Percentiles rank a stretch among this genome's conserved stretches.
Conservation (phyloP, 2,888 invertebrate genomes). For the Gerris lacustris region DNA sequence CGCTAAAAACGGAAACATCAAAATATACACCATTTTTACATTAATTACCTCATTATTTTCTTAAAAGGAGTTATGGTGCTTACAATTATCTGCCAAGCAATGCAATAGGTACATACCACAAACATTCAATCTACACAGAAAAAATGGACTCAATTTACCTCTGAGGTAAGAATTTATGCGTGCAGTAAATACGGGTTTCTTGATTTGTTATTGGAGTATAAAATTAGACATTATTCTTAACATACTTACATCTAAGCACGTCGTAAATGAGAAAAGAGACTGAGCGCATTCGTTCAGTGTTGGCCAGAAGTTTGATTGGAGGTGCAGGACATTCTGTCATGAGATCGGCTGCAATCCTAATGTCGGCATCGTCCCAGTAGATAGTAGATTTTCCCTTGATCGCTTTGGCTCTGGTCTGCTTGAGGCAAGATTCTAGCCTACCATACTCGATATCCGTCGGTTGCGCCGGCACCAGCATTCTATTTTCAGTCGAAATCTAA, state of each 20-base stretch:
- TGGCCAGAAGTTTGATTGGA: background rate
- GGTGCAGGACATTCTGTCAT: background rate
- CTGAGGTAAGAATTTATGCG: no score
- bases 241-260: background rate
- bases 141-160: no score
- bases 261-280: background rate
- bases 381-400: background rate
- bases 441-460: conserved; percentile 4
- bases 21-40: no score
- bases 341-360: background rate
- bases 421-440: background rate
- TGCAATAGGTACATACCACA: no score
- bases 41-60: no score
- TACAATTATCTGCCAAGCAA: no score
- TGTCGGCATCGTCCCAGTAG: conserved; percentile 1
- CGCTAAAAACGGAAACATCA: no score
- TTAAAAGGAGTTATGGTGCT: no score
- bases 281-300: background rate
- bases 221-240: no score
- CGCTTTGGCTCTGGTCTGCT: background rate
- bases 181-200: no score
- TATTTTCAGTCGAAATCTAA: background rate
- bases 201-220: no score
- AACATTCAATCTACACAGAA: no score
- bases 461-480: conserved; percentile 4